Base-by-base conservation (phyloP, 2,888 invertebrate genomes). In the Biston betularia region DNA sequence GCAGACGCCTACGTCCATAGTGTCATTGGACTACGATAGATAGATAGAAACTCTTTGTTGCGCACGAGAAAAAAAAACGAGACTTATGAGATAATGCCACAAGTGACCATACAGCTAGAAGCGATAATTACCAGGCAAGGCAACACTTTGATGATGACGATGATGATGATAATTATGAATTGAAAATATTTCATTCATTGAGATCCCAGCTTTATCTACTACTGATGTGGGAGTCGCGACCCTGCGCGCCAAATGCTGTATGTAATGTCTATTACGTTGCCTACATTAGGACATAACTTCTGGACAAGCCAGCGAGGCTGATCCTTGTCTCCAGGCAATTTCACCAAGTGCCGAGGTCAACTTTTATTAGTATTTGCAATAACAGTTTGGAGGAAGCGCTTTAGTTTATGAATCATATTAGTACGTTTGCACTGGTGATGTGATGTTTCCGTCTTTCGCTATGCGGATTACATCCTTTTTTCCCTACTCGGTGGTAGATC, bases 291-390 rank as follows among this genome's bases (percentile, higher is more conserved):
- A 70, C 77, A 79, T 78, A 79, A 69, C 75, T 81, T 69, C 65
- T 42, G 63, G 70, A 63, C 70, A 63, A 64, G 74, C 61, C 65
- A 75, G 58, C 79, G 79, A 81, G 80, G 76, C 62, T 75, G 80
- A 84, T 83, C 71, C 75, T 81, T 80, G 85, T 89, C 82, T 84
- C 85, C 79, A 80, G 73, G 82, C 87, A 82, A 87, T 91, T 89
- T 84, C 63, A 76, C 67, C 80, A 88, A 89, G 81, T 83, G 83
- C 80, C 74, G 86, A 90, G 90, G 90, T 88, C 89, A 87, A 75
- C 69, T 78, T 80, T 82, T 79, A 86, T 88, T 83, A 77, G 69
- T 74, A 78, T 80, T 77, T 55, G 75, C 75, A 79, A 79, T 83
- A 78, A 82, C 70, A 73, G 45, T 63, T 48, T 52, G 57, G 52